Evolutionary conservation across 2,113 vertebrate genomes (phyloP), one percentile per base, ranked within the genome.

Genomic region (Xiphophorus maculatus): DNA sequence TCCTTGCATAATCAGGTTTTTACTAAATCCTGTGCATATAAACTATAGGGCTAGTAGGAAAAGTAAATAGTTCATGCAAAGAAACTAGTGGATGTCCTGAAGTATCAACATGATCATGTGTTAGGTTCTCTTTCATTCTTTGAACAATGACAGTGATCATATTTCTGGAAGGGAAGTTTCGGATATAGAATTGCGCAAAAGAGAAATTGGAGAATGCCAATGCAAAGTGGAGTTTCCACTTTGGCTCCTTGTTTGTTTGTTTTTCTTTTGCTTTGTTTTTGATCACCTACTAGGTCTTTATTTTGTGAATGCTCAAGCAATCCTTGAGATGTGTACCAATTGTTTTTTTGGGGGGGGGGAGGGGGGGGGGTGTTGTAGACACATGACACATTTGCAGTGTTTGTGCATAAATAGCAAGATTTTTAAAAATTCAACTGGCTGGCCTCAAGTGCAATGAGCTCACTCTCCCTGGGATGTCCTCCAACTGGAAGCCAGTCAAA

Each of bases 401-500:
- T 40, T 67, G 69, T 66, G 40, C 5, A 40, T 35, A 40, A 73
- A 83, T 66, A 83, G 61, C 48, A 78, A 68, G 63, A 78, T 70
- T 42, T 61, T 83, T 74, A n/a, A 79, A 84, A 84, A 89, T 83
- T 80, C 81, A 76, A 81, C 44, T 73, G 69, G 76, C 78, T 80
- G 75, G 72, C 74, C 73, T 64, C 63, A 64, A 79, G 67, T 63
- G 69, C 76, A 62, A 25, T 66, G 79, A 73, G 66, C 86, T 83
- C 79, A 71, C 71, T 77, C 44, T 80, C 48, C 33, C 74, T 84
- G 75, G 81, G 85, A 91, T 68, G 14, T 63, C 48, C 15, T 84
- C 88, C 86, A 88, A 71, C 69, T 90, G 75, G 83, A 89, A 82
- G 58, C 19, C 44, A 83, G 78, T 86, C 88, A 89, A 88, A 87